Percentiles rank a stretch among this genome's conserved stretches.
Conservation (phyloP, 2,113 vertebrate genomes). For the Puntigrus tetrazona region DNA sequence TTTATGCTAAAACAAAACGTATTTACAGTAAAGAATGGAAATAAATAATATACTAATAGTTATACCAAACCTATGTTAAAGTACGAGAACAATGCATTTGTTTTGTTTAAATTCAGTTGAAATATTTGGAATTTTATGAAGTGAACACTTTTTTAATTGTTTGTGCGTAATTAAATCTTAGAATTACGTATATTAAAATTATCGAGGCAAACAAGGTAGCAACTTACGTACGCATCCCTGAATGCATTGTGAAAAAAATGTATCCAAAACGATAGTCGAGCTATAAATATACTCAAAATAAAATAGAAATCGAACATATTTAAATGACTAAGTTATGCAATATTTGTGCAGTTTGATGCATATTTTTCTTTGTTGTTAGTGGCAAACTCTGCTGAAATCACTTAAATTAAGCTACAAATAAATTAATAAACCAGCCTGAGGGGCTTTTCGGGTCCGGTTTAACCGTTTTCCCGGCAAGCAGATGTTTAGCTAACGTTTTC, state of each 20-base stretch:
- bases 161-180: neutral
- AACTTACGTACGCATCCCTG: neutral
- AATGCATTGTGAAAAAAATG: neutral
- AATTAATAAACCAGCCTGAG: neutral
- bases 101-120: neutral
- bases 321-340: neutral
- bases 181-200: neutral
- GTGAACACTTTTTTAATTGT: neutral
- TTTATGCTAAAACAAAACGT: neutral
- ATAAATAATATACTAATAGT: neutral
- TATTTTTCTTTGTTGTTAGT: neutral
- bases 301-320: too few relatives aligned
- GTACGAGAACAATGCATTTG: neutral
- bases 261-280: neutral
- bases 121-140: neutral
- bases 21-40: neutral
- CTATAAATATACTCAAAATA: neutral
- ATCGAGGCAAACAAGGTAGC: neutral
- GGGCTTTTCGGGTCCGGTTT: neutral
- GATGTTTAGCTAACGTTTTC: neutral
- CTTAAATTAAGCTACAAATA: neutral
- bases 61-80: neutral
- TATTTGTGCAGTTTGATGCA: neutral
- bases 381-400: neutral
- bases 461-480: neutral